Conservation (phyloP, 2,113 vertebrate genomes). For the Pristiophorus japonicus region DNA sequence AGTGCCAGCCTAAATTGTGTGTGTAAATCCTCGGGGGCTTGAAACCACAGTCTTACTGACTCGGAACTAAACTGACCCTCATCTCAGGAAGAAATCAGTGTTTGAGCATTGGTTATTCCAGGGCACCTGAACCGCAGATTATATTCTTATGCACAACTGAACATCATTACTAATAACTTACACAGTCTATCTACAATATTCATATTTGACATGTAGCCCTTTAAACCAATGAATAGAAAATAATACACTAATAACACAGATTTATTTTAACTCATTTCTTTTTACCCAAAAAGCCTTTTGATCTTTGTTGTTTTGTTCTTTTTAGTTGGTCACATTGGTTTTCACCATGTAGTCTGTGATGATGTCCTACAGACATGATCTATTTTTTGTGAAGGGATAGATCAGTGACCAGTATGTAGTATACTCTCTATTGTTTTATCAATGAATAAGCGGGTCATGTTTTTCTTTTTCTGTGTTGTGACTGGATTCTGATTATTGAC, state of each 20-base stretch:
- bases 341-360: background rate
- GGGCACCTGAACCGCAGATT: background rate
- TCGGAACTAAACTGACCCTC: background rate
- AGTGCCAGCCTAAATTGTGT: background rate
- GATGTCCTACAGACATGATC: background rate
- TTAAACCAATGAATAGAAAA: background rate
- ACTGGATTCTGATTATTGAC: background rate
- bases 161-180: background rate
- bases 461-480: constrained; percentile 16
- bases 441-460: background rate
- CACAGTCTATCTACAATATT: background rate
- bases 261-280: background rate
- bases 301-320: background rate
- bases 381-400: background rate
- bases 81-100: background rate
- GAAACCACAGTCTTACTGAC: background rate
- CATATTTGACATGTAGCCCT: background rate
- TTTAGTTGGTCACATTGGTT: background rate
- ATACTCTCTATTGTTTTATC: background rate
- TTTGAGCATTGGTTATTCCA: background rate
- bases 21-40: background rate
- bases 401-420: background rate
- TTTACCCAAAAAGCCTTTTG: background rate
- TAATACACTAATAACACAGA: background rate
- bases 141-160: no score